Evolutionary conservation across 2,797 vertebrate species (phyloP), one percentile per base, ranked within the genome.

Genomic region (Argya squamiceps): DNA sequence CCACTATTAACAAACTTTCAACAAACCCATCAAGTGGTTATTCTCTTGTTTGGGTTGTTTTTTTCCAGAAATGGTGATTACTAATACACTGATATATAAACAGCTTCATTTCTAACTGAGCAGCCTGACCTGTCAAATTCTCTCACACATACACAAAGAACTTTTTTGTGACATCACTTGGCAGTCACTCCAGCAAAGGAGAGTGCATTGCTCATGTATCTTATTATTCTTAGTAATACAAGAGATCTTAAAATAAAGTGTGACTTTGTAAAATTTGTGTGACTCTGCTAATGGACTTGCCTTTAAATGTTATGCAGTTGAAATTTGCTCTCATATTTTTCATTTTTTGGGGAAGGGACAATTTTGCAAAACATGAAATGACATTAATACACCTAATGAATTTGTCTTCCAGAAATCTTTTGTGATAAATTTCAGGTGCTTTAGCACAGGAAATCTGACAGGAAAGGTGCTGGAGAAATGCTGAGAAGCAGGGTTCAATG

Each of bases 311-410:
- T 60, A 49, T 0, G 0, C 20, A 55, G n/a, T 23, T 78, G 37
- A 68, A 77, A 78, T 91, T 58, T 85, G 29, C 23, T 93, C 37
- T 65, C 29, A 17, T 65, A 19, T 53, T 89, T 87, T 80, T 77
- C 34, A 5, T 4, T 29, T 94, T 60, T 63, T 52, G 29, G 26
- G 39, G 32, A 84, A 73, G 39, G 24, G 30, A 50, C 32, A 56
- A 22, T 69, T 93, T 93, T 67, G 23, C 52, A 85, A 87, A 91
- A 76, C 47, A 75, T 1, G 26, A 85, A 90, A 63, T 67, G 1
- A 32, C 44, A 24, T 60, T 53, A 71, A 47, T 58, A 56, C 26
- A 62, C 24, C 23, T 39, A 68, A 74, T 41, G 12, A 76, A 70
- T 92, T 74, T 69, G 34, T 84, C 49, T 91, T 79, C 53, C 49